Evolutionary conservation across 2,113 vertebrate species (phyloP).

Genomic region (Parus major): DNA sequence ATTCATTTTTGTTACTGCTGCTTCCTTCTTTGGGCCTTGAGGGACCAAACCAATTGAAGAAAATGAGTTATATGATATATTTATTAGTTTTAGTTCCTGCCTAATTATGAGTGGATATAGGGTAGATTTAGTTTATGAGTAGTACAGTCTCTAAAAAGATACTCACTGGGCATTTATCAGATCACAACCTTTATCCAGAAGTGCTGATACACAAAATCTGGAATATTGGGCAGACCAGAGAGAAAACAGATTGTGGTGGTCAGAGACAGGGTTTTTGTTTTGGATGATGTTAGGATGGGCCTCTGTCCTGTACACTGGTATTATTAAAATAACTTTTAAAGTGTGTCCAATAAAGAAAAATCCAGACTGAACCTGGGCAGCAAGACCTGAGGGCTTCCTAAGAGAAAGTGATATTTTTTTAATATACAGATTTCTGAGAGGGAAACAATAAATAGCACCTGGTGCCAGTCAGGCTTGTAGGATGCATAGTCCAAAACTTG

Average conservation of each 20-base stretch:
- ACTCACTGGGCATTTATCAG: neutral
- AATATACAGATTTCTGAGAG: neutral
- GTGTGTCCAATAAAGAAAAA: neutral
- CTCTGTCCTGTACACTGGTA: fast-evolving
- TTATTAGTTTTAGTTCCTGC: neutral
- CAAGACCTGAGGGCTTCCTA: neutral
- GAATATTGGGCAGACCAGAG: neutral
- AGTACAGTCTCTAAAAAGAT: neutral
- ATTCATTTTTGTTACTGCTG: neutral
- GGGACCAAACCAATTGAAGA: neutral
- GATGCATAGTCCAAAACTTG: neutral
- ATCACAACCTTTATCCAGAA: neutral
- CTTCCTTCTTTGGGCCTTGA: neutral
- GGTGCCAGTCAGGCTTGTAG: neutral
- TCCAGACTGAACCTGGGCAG: neutral
- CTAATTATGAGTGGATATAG: neutral
- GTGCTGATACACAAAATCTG: neutral
- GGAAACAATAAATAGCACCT: neutral
- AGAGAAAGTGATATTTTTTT: neutral
- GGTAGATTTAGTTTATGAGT: neutral
- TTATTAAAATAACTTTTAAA: neutral
- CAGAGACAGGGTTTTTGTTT: neutral
- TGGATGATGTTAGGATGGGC: neutral
- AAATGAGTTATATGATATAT: neutral
- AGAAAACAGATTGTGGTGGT: neutral